Evolutionary conservation across 2,888 invertebrate species (phyloP).

Genomic region (Cryptosula pallasiana): DNA sequence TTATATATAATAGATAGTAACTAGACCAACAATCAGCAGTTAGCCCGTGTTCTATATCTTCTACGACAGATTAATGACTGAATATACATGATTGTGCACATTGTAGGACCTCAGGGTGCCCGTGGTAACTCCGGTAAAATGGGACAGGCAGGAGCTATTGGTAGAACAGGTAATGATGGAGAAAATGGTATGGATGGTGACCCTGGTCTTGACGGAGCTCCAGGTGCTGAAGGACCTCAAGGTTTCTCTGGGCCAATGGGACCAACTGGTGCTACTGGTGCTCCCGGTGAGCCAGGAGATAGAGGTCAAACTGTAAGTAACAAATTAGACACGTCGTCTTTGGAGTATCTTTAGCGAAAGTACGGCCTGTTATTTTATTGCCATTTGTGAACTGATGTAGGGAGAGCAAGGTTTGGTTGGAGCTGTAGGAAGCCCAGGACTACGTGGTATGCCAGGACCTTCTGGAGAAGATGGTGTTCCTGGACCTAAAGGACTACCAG

Average conservation of each 20-base stretch:
- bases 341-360: background rate
- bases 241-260: constrained; percentile 22
- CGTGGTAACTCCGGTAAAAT: constrained; percentile 1
- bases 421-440: constrained; percentile 1
- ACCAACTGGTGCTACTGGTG: constrained; percentile 15
- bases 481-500: constrained; percentile 17
- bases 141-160: constrained; percentile 8
- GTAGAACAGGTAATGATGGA: constrained; percentile 22
- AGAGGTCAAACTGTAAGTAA: constrained; percentile 21
- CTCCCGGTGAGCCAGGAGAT: constrained; percentile 18
- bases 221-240: constrained; percentile 19
- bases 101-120: constrained; percentile 21
- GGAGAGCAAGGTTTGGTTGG: constrained; percentile 17
- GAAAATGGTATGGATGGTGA: constrained; percentile 23
- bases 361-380: background rate
- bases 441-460: constrained; percentile 21
- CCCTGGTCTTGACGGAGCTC: constrained; percentile 20
- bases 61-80: too few relatives aligned
- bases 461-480: constrained; percentile 23
- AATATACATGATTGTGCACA: too few relatives aligned
- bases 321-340: too few relatives aligned
- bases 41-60: too few relatives aligned
- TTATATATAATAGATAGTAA: background rate
- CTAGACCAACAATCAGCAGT: too few relatives aligned
- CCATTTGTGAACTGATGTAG: background rate